Conservation (phyloP, 2,113 vertebrate species). For the Phylloscopus trochilus region DNA sequence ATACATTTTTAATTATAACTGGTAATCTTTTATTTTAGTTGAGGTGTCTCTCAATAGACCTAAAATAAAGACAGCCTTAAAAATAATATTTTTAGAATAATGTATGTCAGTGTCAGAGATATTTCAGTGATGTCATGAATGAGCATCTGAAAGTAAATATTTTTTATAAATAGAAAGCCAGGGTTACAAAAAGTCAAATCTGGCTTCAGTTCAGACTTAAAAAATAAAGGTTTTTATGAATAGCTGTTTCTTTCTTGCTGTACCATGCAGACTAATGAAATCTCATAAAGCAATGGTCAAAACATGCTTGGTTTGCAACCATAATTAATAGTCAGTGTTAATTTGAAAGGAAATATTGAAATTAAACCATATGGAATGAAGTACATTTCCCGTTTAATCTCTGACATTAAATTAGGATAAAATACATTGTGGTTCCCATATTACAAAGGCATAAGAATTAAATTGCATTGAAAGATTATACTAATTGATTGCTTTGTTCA, state of each 20-base stretch:
- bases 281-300: background rate
- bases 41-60: background rate
- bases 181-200: background rate
- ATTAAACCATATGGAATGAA: background rate
- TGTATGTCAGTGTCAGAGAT: background rate
- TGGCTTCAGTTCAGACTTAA: background rate
- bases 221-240: background rate
- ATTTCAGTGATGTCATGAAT: background rate
- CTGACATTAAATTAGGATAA: slow-evolving; percentile 15
- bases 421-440: background rate
- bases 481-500: slow-evolving; percentile 71
- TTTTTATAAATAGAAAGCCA: background rate
- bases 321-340: background rate
- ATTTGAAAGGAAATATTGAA: background rate
- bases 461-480: slow-evolving; percentile 39
- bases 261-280: background rate
- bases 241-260: background rate
- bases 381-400: slow-evolving; percentile 6
- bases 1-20: background rate
- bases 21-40: background rate
- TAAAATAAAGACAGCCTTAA: background rate
- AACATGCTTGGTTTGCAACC: background rate
- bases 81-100: background rate
- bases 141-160: background rate
- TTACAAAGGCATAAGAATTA: slow-evolving; percentile 5